Base-by-base conservation (phyloP, 1,140 invertebrate species). In the Orius insidiosus region DNA sequence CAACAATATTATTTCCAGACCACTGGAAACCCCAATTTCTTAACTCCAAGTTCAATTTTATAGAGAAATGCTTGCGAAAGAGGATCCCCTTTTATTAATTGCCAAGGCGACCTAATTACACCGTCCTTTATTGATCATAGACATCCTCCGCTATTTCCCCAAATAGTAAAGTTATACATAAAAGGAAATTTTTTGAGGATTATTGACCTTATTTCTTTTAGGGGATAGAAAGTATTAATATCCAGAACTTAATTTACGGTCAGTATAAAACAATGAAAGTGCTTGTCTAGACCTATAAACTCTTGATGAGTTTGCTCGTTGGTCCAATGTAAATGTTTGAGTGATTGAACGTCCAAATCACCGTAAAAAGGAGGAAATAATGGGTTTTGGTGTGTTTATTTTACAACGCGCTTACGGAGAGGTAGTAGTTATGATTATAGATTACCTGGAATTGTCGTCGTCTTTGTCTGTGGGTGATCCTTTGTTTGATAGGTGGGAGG, bases 371-470 rank as follows among this genome's bases (percentile, higher is more conserved):
- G 9, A 13, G 35, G n/a, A 3, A 36, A 11, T 15, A 36, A 36
- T 11, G 35, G 35, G 14, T 15, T 11, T 36, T 15, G 14, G 37
- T 14, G 18, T 9, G 42, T 7, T 33, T 6, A 18, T 14, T 33
- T 15, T 18, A 30, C 10, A 33, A 44, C n/a, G 30, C n/a, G 30
- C 35, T 13, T 32, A 2, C 31, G 16, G 16, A 39, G 35, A 19
- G 39, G 14, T 3, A 10, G 6, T n/a, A n/a, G n/a, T n/a, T n/a
- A 41, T 38, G 3, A n/a, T 32, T 24, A 5, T 13, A 32, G 19
- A 68, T 67, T 74, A 78, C 76, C 76, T 80, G 62, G 76, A 80
- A 68, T 78, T 81, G 64, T 83, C 81, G 63, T 84, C 80, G 53
- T 82, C 78, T 63, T 79, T 80, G 52, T 65, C 63, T 52, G 60